These are phyloP conservation scores for Spheniscus mendiculus DNA, from an alignment of 2,113 vertebrate genomes.

Conservation along the genomic window DNA sequence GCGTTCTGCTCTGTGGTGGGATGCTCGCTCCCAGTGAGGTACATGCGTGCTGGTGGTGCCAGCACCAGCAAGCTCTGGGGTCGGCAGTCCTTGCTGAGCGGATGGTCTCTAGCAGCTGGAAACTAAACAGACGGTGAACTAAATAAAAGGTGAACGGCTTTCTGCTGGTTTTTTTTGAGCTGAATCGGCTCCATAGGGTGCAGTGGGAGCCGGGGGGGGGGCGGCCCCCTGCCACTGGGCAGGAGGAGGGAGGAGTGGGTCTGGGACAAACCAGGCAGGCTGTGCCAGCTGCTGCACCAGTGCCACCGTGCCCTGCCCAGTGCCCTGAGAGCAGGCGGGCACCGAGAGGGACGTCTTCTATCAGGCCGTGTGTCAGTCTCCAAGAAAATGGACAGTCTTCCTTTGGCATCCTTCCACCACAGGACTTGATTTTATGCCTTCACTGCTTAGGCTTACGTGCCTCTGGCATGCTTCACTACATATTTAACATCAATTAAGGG, in stretches of 20 bases:
- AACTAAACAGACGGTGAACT: fast-evolving
- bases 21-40: fast-evolving
- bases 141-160: fast-evolving
- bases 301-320: fast-evolving
- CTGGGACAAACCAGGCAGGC: neutral
- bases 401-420: fast-evolving
- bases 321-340: neutral
- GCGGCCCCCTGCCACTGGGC: too few relatives aligned
- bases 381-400: neutral
- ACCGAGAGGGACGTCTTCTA: fast-evolving
- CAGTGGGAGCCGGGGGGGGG: neutral
- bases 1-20: neutral
- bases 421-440: neutral
- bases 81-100: fast-evolving
- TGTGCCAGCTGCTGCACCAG: neutral
- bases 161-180: neutral
- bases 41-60: fast-evolving
- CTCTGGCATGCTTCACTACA: neutral
- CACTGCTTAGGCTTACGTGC: fast-evolving
- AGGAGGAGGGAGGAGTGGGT: neutral
- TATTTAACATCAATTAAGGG: fast-evolving
- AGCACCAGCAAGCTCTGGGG: neutral
- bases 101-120: neutral
- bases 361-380: fast-evolving
- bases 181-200: fast-evolving